These are phyloP conservation scores for Muntiacus muntjak DNA, from an alignment of 2,113 vertebrate species.

Conservation along the genomic window DNA sequence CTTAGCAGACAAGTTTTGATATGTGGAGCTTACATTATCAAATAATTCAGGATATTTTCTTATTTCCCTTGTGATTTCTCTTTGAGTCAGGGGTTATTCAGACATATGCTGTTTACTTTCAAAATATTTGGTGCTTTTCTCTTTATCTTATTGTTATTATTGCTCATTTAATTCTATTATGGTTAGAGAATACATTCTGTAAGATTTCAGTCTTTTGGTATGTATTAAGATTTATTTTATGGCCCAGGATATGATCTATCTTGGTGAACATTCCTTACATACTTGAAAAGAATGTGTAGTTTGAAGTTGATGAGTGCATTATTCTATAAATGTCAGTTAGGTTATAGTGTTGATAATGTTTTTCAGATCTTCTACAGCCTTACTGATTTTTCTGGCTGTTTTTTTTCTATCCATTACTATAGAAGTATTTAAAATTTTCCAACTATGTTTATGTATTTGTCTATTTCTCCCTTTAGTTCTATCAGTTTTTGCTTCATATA, in stretches of 20 bases:
- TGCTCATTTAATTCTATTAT: not conserved
- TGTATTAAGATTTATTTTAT: not conserved
- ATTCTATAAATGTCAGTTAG: not conserved
- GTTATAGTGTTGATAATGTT: not conserved
- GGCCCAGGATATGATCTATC: not conserved
- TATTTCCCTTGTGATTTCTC: not conserved
- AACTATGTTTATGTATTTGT: not conserved
- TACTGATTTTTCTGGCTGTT: not conserved
- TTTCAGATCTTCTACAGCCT: not conserved
- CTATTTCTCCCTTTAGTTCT: not conserved
- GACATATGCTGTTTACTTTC: not conserved
- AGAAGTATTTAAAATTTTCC: not conserved
- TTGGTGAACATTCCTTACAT: not conserved
- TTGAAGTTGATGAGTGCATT: not conserved
- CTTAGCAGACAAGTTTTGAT: not conserved
- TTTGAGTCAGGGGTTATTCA: not conserved
- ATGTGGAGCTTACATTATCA: not conserved
- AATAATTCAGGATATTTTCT: not conserved
- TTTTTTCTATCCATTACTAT: not conserved
- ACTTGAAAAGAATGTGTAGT: not conserved
- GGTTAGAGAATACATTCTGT: not conserved
- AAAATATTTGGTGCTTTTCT: not conserved
- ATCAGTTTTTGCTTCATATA: not conserved
- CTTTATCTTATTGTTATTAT: not conserved
- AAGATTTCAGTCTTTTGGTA: conserved; percentile 2